Evolutionary conservation across 2,113 vertebrate genomes (phyloP), one percentile per base, ranked within the genome.

Genomic region (Eudyptes chrysolophus): DNA sequence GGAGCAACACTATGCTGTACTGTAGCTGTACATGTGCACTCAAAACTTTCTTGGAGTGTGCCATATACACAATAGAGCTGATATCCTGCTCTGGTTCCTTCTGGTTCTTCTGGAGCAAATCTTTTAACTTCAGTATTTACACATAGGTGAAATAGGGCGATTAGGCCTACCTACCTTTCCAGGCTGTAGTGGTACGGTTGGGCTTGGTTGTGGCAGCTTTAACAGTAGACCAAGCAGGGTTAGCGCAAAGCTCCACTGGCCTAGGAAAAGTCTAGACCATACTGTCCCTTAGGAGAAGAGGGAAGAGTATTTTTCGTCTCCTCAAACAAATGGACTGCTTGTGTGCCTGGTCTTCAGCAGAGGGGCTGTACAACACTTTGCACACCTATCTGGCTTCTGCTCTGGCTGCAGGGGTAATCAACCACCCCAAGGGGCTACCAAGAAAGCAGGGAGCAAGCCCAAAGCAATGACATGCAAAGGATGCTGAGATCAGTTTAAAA

Each of bases 121-220:
- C 22, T 78, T 86, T 62, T 17, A 40, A 13, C 32, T 54, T 42
- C 49, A 61, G 1, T 55, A 52, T 34, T 65, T 30, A 65, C 42
- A 72, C 2, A 12, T 3, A 19, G 16, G 5, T 60, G 26, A 51
- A 77, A 44, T 5, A 58, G 18, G 19, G 10, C 0, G 1, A 38
- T 79, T 25, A 32, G 8, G 11, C 11, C 16, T 27, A 3, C 4
- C 20, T 25, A 26, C 13, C 34, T 52, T 68, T 64, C 38, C 29
- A 60, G 42, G 19, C 10, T 85, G 38, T 29, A 65, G 34, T 27
- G 52, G 21, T 11, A n/a, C 51, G 38, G n/a, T 38, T 29, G 42
- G 30, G 11, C 29, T 89, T 57, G 22, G 4, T 3, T 42, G 22
- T 62, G 48, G 27, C 52, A 94, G 48, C 7, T 87, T 71, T 30